Base-by-base conservation (phyloP, 2,797 vertebrate species). In the Amniataba percoides region DNA sequence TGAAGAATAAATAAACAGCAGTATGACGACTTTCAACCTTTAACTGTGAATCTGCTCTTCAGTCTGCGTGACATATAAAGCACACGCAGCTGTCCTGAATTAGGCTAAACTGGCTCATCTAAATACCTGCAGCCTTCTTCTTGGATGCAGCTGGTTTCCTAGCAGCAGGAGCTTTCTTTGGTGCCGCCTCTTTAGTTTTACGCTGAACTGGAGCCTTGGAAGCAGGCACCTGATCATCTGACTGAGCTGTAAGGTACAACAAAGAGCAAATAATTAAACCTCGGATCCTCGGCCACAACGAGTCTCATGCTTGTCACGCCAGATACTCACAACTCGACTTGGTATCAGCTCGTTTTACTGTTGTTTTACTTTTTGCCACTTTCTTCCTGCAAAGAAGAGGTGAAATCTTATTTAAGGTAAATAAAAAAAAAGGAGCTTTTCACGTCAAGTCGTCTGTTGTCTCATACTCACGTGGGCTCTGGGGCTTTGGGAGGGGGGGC, bases 111-210 rank as follows among this genome's bases (percentile, higher is more conserved):
- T 51, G 7, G 1, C 12, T 16, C 1, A 21, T 71, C 25, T 34
- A 25, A 62, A 46, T 73, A 83, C 81, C 81, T 31, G 88, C 25
- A 25, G 88, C 70, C 78, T 96, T 97, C 88, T 96, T 97, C 69
- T 88, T 93, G 16, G 92, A 55, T 4, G 74, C 77, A 3, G 88
- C 80, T 46, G 94, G 90, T 88, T 96, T 96, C 75, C 92, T 71
- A 39, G 78, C 59, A 0, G 92, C 56, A 9, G 92, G 61, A 2
- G 84, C 3, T 71, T 94, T 95, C 75, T 93, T 95, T 9, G 87
- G 67, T 0, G 72, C 89, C 2, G 88, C 66, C 46, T 68, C 78
- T 84, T 92, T 95, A 60, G 90, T 42, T 84, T 89, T 94, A 0
- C 87, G 59, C 45, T 91, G 83, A 69, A 62, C 55, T 9, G 94